These are phyloP conservation scores for Pyrrhura leucotis DNA, from an alignment of 2,797 vertebrate species.

Conservation along the genomic window DNA sequence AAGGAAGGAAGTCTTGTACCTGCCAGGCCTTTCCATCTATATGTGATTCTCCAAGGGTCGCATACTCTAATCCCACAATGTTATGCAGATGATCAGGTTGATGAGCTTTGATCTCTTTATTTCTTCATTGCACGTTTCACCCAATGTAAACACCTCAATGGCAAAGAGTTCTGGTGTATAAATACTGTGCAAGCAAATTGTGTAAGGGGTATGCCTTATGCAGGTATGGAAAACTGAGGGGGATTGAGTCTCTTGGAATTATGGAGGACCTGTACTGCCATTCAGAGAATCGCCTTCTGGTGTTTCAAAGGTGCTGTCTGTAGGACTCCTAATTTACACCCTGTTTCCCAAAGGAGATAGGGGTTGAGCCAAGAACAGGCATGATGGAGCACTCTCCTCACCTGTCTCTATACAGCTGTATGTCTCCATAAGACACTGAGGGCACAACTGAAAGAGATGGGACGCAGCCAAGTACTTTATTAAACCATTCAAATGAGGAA, in stretches of 20 bases:
- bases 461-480: background rate
- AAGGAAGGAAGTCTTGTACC: background rate
- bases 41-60: background rate
- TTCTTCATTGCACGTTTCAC: background rate
- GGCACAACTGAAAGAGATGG: fast-evolving
- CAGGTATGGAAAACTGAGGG: background rate
- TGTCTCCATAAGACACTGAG: background rate
- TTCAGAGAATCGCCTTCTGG: background rate
- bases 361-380: background rate
- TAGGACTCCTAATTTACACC: background rate
- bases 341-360: background rate
- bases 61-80: background rate
- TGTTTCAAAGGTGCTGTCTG: background rate
- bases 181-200: background rate
- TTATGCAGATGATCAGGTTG: background rate
- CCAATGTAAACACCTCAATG: background rate
- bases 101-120: background rate
- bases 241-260: background rate
- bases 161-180: background rate
- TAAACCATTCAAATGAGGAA: background rate
- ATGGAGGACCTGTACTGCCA: background rate
- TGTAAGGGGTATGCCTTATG: background rate
- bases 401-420: background rate
- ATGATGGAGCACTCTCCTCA: background rate
- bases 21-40: background rate